phyloP scores from a whole-genome alignment of 2,888 invertebrate genomes.

The Drosophila histrio region DNA sequence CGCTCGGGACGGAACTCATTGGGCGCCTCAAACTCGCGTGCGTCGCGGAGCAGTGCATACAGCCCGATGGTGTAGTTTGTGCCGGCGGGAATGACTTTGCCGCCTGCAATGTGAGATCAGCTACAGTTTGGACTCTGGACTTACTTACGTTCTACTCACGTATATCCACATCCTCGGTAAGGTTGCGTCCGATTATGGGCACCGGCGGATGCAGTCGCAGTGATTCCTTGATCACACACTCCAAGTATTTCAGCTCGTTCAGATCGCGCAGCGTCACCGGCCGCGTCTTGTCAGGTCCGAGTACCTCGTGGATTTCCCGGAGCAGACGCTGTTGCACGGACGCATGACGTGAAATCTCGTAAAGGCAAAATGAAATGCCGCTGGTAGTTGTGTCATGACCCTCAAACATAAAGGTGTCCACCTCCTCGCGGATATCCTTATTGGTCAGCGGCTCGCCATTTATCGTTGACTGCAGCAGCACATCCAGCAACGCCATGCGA shows the following conservation, averaged over 20 bases:
- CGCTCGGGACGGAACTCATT: conserved; percentile 79
- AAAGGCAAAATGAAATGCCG: conserved; percentile 78
- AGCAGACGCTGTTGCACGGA: conserved; percentile 70
- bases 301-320: conserved; percentile 74
- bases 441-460: conserved; percentile 86
- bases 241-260: conserved; percentile 84
- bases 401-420: conserved; percentile 88
- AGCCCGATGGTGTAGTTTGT: conserved; percentile 72
- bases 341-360: conserved; percentile 77
- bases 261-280: conserved; percentile 66
- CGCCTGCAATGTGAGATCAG: conserved; percentile 55
- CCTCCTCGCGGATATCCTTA: conserved; percentile 87
- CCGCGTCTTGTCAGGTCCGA: conserved; percentile 58
- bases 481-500: conserved; percentile 88
- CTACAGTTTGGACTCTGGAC: neutral
- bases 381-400: conserved; percentile 82
- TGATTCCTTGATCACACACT: conserved; percentile 88
- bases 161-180: conserved; percentile 85
- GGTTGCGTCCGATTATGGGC: conserved; percentile 86
- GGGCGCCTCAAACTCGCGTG: conserved; percentile 72
- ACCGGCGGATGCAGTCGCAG: conserved; percentile 88
- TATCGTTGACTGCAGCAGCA: conserved; percentile 86
- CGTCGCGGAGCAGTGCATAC: conserved; percentile 71
- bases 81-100: conserved; percentile 74
- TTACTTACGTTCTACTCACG: conserved; percentile 82